These are phyloP conservation scores for Caligus rogercresseyi DNA, from an alignment of 1,140 invertebrate genomes.

Conservation along the genomic window DNA sequence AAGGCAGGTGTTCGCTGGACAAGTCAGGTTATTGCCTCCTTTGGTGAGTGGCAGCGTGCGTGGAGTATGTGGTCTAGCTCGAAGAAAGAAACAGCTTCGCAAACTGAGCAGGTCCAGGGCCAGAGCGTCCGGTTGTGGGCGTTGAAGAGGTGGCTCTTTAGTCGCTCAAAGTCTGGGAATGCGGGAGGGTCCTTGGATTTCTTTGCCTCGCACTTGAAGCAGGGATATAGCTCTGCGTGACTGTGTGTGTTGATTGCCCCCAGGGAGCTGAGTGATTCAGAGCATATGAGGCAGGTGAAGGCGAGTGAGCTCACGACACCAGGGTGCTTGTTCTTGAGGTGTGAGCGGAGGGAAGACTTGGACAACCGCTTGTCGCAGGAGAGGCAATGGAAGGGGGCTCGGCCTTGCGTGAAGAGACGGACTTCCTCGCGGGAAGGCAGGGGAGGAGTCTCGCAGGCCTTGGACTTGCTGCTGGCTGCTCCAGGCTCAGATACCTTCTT, in stretches of 20 bases:
- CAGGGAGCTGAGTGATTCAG: background rate
- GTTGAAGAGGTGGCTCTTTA: background rate
- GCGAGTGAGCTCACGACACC: background rate
- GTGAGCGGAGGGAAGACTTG: background rate
- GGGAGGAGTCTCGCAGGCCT: background rate
- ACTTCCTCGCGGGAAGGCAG: background rate
- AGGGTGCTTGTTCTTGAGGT: background rate
- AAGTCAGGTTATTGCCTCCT: background rate
- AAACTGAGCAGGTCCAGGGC: background rate
- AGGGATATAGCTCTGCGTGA: background rate
- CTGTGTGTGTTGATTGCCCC: background rate
- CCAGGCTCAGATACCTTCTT: background rate
- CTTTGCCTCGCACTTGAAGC: background rate
- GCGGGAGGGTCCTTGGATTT: background rate
- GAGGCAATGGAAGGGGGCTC: background rate
- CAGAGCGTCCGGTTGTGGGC: background rate
- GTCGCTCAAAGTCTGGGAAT: background rate
- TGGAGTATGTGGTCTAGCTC: background rate
- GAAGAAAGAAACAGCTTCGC: background rate
- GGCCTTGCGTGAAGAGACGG: background rate
- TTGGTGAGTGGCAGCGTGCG: background rate
- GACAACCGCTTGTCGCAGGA: background rate
- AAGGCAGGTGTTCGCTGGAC: background rate
- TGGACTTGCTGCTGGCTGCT: background rate
- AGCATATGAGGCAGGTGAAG: background rate